A percentile compares a stretch with the other conserved stretches of the same genome.
Evolutionary conservation across 2,113 vertebrate genomes (phyloP).

Genomic region (Elachura formosa): DNA sequence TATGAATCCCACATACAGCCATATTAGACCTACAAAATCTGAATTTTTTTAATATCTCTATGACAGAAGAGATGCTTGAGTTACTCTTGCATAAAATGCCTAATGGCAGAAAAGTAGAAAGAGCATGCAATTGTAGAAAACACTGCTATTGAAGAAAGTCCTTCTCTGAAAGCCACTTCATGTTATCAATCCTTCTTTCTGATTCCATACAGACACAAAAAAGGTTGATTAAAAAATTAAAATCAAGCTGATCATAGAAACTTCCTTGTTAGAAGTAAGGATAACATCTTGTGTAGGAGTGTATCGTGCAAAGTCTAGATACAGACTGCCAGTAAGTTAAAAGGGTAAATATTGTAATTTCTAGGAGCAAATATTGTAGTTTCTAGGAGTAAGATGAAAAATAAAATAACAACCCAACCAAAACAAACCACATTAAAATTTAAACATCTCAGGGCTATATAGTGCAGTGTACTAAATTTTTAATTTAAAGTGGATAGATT

Average conservation of each 20-base stretch:
- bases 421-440: constrained; percentile 38
- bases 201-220: background rate
- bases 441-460: constrained; percentile 19
- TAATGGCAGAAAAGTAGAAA: background rate
- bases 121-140: background rate
- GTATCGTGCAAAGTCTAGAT: background rate
- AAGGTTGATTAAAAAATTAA: background rate
- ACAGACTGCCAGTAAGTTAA: background rate
- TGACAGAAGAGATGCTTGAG: background rate
- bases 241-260: background rate
- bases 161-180: background rate
- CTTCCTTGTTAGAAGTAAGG: background rate
- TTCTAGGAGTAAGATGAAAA: background rate
- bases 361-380: constrained; percentile 23
- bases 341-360: constrained; percentile 17
- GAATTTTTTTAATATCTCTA: background rate
- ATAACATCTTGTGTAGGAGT: background rate
- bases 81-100: background rate
- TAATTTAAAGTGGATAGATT: constrained; percentile 21
- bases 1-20: background rate
- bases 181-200: background rate
- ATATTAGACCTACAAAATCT: background rate
- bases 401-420: background rate
- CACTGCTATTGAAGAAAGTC: background rate
- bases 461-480: constrained; percentile 28